Conservation (phyloP, 2,113 vertebrate species). For the Catharus minimus region DNA sequence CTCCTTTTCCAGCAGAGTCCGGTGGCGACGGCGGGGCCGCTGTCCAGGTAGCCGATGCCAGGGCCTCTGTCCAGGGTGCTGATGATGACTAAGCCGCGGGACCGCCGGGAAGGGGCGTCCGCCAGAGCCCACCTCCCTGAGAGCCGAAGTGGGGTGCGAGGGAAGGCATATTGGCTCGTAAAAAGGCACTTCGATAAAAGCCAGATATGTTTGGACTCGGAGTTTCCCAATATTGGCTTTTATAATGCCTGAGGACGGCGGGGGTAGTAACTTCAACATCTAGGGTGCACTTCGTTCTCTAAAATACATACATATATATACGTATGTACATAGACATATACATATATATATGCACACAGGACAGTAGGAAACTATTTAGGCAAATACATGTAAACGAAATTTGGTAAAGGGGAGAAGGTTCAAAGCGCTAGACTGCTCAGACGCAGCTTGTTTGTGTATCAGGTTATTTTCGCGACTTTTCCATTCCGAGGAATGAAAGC, state of each 20-base stretch:
- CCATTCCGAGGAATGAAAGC: background rate
- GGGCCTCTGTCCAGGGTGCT: slow-evolving; percentile 62
- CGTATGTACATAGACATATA: rapidly evolving
- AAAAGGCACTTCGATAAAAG: background rate
- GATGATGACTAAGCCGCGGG: background rate
- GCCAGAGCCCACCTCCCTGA: background rate
- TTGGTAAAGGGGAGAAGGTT: background rate
- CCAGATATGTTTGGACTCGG: background rate
- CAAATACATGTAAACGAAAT: background rate
- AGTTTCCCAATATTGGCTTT: background rate
- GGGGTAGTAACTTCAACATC: background rate
- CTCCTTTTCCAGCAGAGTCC: rapidly evolving
- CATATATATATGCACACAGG: background rate
- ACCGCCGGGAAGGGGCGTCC: background rate
- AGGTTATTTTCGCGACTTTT: background rate
- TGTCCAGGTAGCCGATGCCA: slow-evolving; percentile 23
- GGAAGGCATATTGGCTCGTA: background rate
- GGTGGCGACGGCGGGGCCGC: background rate
- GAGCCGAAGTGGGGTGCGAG: background rate
- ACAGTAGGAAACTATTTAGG: background rate
- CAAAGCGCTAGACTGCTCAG: background rate
- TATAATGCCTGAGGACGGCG: background rate
- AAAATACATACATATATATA: rapidly evolving
- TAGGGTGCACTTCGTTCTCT: background rate
- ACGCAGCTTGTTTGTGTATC: background rate